A percentile compares a stretch with the other conserved stretches of the same genome.
Conservation (phyloP, 2,797 vertebrate genomes). For the Phalanger gymnotis region DNA sequence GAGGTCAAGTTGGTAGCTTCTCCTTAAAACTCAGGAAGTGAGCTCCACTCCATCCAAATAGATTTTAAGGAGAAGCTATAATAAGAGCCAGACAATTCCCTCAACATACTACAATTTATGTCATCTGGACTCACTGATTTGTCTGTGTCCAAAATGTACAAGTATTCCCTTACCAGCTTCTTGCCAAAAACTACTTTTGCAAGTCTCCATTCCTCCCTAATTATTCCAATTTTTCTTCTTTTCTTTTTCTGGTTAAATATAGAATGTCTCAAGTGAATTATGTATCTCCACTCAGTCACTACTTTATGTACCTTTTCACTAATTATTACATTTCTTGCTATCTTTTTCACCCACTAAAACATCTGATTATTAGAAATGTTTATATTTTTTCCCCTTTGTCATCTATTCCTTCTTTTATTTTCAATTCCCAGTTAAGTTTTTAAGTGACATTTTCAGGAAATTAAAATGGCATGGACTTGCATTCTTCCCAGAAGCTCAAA, state of each 20-base stretch:
- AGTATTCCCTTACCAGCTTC: not conserved
- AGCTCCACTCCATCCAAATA: not conserved
- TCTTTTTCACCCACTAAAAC: not conserved
- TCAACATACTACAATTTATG: fast-evolving
- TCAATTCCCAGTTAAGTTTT: not conserved
- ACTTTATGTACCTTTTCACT: not conserved
- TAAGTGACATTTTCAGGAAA: not conserved
- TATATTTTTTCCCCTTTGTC: not conserved
- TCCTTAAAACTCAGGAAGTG: not conserved
- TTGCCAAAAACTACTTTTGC: not conserved
- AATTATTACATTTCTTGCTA: not conserved
- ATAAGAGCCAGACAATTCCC: not conserved
- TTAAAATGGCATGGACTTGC: not conserved
- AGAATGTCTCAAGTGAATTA: not conserved
- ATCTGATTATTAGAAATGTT: not conserved
- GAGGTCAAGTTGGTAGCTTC: no score
- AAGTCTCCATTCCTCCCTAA: not conserved
- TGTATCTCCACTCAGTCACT: not conserved
- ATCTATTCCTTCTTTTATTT: not conserved
- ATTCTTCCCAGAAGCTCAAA: not conserved
- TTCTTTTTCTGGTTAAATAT: not conserved
- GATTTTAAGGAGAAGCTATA: not conserved
- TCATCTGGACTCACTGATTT: not conserved
- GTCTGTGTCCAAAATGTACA: not conserved
- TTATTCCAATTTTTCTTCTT: not conserved